Evolutionary conservation across 1,140 invertebrate genomes (phyloP), one percentile per base, ranked within the genome.

Genomic region (Popillia japonica): DNA sequence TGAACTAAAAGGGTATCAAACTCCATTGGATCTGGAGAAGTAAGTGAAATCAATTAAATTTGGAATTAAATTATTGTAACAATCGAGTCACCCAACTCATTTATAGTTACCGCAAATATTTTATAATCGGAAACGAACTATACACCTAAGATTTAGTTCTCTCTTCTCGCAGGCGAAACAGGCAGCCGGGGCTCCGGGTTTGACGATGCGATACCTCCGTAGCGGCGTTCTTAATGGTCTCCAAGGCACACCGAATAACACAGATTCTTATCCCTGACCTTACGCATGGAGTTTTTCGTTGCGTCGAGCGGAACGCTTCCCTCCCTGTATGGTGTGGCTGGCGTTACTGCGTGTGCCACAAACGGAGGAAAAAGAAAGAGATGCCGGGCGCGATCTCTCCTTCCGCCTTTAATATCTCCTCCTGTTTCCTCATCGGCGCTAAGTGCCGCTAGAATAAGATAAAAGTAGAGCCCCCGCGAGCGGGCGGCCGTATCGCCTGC

Each of bases 241-340:
- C 42, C 77, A 44, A 48, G 48, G 61, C 61, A 64, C 61, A 64
- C 48, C 44, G 77, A 78, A 78, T 78, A 78, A 78, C 73, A 78
- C 41, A 61, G 73, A 78, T 78, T 78, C 78, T 78, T 78, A 78
- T 78, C 73, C 78, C 78, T 78, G 78, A 78, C 78, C 78, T 78
- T 68, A 76, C 72, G 78, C 78, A 78, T 44, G 17, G 78, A 23
- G 55, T 78, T 68, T 75, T 75, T 59, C 22, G 42, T 75, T 78
- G 78, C 34, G 78, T n/a, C 23, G 20, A 14, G 64, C 22, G 20
- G 11, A n/a, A n/a, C n/a, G n/a, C n/a, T n/a, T n/a, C n/a, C n/a
- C n/a, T n/a, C n/a, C n/a, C n/a, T n/a, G n/a, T n/a, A n/a, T n/a
- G 64, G 20, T 20, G 64, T 20, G 64, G 20, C n/a, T n/a, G 20